These are phyloP conservation scores for Meghimatium bilineatum DNA, from an alignment of 2,888 invertebrate species.

Conservation along the genomic window DNA sequence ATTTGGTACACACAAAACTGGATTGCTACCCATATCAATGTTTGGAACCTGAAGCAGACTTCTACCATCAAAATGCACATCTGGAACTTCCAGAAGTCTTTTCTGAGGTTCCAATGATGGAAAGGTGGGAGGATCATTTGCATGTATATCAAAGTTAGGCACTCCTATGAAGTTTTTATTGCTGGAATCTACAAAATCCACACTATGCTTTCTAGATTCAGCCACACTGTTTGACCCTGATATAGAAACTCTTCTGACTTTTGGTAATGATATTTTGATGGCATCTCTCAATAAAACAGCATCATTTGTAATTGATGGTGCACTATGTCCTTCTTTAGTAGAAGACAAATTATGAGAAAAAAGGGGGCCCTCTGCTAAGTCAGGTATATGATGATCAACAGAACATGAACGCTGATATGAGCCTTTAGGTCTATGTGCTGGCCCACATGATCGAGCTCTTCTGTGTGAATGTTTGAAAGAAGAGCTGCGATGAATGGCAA, in stretches of 20 bases:
- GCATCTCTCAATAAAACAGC: not conserved
- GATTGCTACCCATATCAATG: conserved; percentile 13
- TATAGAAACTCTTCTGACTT: conserved; percentile 24
- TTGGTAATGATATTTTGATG: conserved; percentile 29
- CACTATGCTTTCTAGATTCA: conserved; percentile 26
- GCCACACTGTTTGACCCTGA: not conserved
- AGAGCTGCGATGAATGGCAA: conserved; percentile 48
- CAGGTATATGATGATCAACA: conserved; percentile 48
- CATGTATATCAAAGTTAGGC: conserved; percentile 17
- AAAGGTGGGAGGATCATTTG: conserved; percentile 9
- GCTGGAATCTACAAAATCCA: conserved; percentile 15
- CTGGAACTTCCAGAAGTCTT: conserved; percentile 34
- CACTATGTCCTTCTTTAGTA: conserved; percentile 42
- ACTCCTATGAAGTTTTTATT: conserved; percentile 5
- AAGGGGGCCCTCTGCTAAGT: not conserved
- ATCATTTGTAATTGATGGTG: conserved; percentile 32
- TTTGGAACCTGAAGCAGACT: conserved; percentile 35
- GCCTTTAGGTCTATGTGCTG: conserved; percentile 49
- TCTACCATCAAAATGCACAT: not conserved
- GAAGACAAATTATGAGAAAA: conserved; percentile 32
- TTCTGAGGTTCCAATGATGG: conserved; percentile 22
- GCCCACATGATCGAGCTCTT: conserved; percentile 53
- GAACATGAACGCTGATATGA: conserved; percentile 53
- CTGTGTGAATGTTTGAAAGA: conserved; percentile 53
- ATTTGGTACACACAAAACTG: conserved; percentile 4